These are phyloP conservation scores for Agonopterix alstromeriana DNA, from an alignment of 2,888 invertebrate genomes.

Conservation along the genomic window DNA sequence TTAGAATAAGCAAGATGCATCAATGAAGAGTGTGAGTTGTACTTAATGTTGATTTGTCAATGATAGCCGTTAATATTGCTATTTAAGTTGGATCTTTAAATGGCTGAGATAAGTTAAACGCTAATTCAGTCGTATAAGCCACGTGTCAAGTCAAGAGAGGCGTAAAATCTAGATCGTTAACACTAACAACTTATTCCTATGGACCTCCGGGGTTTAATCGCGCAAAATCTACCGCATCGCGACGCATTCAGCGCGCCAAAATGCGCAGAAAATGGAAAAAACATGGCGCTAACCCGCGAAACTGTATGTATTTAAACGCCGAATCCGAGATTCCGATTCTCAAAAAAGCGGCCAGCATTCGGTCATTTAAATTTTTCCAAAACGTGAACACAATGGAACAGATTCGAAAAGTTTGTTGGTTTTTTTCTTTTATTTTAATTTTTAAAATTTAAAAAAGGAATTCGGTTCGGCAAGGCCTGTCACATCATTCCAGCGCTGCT, in stretches of 20 bases:
- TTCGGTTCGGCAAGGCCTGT: constrained; percentile 72
- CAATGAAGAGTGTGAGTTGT: too few relatives aligned
- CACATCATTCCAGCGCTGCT: constrained; percentile 76
- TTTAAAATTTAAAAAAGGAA: constrained; percentile 63
- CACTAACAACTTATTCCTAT: constrained; percentile 70
- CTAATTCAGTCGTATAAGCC: too few relatives aligned
- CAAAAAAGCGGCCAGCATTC: constrained; percentile 63
- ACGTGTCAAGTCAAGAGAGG: constrained; percentile 27
- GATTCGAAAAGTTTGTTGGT: constrained; percentile 50
- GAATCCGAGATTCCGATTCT: constrained; percentile 61
- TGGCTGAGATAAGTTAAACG: too few relatives aligned
- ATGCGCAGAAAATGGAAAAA: constrained; percentile 74
- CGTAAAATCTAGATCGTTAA: constrained; percentile 57
- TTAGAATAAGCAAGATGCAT: too few relatives aligned
- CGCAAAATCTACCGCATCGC: constrained; percentile 62
- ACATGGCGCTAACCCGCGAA: constrained; percentile 76
- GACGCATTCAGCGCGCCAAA: constrained; percentile 57
- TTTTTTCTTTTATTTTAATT: constrained; percentile 65
- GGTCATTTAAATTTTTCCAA: constrained; percentile 74
- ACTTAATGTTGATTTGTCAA: too few relatives aligned
- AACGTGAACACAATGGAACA: constrained; percentile 76
- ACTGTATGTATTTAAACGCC: constrained; percentile 75
- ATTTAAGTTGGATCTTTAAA: too few relatives aligned
- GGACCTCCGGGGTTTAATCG: constrained; percentile 66
- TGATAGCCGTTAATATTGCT: too few relatives aligned